A percentile compares a stretch with the other conserved stretches of the same genome.
Evolutionary conservation across 2,113 vertebrate species (phyloP).

Genomic region (Rhombomys opimus): DNA sequence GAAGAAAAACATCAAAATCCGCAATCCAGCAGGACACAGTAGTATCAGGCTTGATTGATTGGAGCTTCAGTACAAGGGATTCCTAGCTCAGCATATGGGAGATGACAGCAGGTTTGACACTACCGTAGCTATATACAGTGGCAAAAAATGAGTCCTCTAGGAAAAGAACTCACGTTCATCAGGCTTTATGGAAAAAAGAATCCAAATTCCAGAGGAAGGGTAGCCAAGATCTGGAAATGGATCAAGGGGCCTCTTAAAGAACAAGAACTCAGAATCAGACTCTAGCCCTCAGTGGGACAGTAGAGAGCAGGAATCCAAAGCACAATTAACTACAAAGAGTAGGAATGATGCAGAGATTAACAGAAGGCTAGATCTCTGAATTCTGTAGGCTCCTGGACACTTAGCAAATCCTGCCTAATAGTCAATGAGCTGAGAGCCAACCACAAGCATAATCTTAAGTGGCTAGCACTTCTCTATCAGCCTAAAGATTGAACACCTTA

Average conservation of each 20-base stretch:
- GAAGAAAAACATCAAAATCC: not conserved
- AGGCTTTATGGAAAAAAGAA: not conserved
- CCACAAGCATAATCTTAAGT: not conserved
- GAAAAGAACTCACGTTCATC: not conserved
- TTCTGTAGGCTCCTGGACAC: not conserved
- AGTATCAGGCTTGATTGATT: not conserved
- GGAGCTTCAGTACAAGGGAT: not conserved
- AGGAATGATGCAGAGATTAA: not conserved
- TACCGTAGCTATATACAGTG: not conserved
- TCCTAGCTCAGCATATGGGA: not conserved
- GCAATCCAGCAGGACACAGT: not conserved
- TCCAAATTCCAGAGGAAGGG: not conserved
- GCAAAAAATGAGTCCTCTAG: not conserved
- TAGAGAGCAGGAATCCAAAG: not conserved
- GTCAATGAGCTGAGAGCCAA: not conserved
- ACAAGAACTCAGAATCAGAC: not conserved
- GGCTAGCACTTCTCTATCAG: not conserved
- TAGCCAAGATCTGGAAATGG: not conserved
- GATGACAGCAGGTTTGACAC: not conserved
- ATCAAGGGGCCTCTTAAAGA: not conserved
- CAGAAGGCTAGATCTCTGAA: not conserved
- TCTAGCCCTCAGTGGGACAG: not conserved
- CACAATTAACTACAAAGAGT: not conserved
- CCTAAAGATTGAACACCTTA: not conserved
- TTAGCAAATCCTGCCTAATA: not conserved